phyloP scores from a whole-genome alignment of 2,797 vertebrate genomes.

The Masticophis lateralis region DNA sequence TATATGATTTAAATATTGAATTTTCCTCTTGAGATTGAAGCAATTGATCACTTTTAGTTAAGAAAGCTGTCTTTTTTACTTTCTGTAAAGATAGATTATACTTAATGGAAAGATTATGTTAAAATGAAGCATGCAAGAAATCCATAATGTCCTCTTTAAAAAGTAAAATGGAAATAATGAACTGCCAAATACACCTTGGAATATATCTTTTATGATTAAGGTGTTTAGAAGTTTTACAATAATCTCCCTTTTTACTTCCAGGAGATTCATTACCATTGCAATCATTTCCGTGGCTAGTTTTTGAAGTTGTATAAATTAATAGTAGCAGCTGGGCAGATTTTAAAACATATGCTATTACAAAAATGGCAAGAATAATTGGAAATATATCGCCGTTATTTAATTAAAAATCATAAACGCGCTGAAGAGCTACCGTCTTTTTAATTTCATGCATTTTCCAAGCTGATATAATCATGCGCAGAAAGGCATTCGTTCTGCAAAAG shows the following conservation, averaged over 20 bases:
- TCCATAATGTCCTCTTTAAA: slow-evolving; percentile 7
- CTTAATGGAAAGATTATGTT: slow-evolving; percentile 20
- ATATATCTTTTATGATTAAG: not conserved
- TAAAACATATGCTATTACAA: slow-evolving; percentile 25
- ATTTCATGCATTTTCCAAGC: not conserved
- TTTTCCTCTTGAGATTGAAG: slow-evolving; percentile 28
- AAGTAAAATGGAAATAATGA: not conserved
- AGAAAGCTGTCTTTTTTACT: slow-evolving; percentile 27
- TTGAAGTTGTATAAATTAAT: slow-evolving; percentile 6
- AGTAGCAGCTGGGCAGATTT: slow-evolving; percentile 1
- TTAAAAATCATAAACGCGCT: not conserved
- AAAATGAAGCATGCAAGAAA: slow-evolving; percentile 11
- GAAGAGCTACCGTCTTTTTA: not conserved
- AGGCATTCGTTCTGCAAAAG: not conserved
- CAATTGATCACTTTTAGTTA: slow-evolving; percentile 27
- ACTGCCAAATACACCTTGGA: not conserved
- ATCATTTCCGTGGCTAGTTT: slow-evolving; percentile 12
- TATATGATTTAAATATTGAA: slow-evolving; percentile 20
- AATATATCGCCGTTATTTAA: slow-evolving; percentile 18
- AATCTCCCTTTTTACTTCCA: not conserved
- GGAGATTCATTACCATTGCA: slow-evolving; percentile 16
- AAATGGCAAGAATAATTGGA: slow-evolving; percentile 2
- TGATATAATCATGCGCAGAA: not conserved
- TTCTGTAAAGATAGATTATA: not conserved
- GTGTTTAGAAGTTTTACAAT: slow-evolving; percentile 12